phyloP scores from a whole-genome alignment of 2,113 vertebrate species.

The Elachura formosa region DNA sequence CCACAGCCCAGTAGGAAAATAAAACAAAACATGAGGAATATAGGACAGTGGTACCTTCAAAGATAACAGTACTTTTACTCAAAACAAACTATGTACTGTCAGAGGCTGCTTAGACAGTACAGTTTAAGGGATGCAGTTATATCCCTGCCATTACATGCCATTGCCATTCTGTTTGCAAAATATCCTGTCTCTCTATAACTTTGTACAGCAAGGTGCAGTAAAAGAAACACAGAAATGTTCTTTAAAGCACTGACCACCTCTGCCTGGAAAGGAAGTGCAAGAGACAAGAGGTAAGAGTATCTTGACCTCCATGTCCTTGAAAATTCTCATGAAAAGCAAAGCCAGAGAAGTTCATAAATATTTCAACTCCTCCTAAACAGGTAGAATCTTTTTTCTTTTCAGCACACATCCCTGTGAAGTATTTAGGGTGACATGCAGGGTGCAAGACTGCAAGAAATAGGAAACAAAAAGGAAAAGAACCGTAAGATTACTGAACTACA shows the following conservation, averaged over 20 bases:
- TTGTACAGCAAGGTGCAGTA: not conserved
- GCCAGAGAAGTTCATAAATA: not conserved
- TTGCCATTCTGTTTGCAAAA: not conserved
- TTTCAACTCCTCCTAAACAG: not conserved
- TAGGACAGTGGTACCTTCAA: not conserved
- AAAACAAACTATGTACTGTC: not conserved
- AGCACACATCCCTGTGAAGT: not conserved
- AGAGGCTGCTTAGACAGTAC: not conserved
- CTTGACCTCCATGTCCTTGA: rapidly evolving
- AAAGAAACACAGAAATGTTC: not conserved
- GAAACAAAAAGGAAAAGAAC: not conserved
- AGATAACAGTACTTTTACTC: not conserved
- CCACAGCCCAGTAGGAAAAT: not conserved
- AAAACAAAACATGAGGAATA: not conserved
- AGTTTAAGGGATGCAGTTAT: not conserved
- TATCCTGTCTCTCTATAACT: not conserved
- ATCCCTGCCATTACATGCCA: not conserved
- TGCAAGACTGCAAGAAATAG: not conserved
- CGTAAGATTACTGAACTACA: not conserved
- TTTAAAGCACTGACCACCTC: not conserved
- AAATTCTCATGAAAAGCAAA: not conserved
- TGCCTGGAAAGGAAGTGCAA: not conserved
- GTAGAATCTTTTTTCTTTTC: not conserved
- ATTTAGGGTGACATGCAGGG: not conserved
- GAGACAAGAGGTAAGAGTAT: not conserved